phyloP scores from a whole-genome alignment of 2,888 invertebrate species.

The Ariolimax columbianus region DNA sequence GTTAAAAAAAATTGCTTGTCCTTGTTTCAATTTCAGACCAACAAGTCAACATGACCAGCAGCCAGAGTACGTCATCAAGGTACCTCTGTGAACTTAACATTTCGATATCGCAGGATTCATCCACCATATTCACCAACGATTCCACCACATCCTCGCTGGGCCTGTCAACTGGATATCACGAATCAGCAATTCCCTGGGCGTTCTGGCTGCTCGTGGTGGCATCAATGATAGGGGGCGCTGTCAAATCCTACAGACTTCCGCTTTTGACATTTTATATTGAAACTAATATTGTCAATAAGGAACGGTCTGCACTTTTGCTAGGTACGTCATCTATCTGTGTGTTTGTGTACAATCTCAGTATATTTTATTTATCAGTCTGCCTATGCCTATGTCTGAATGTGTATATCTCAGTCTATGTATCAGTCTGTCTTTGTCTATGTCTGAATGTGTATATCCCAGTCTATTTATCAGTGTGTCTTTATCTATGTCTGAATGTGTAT shows the following conservation, averaged over 20 bases:
- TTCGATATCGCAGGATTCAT: neutral
- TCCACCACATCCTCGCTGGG: neutral
- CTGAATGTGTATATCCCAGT: too few species aligned
- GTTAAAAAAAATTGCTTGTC: too few species aligned
- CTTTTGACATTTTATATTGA: conserved; percentile 41
- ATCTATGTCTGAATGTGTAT: neutral
- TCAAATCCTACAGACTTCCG: conserved; percentile 42
- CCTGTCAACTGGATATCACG: neutral
- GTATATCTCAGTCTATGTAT: too few species aligned
- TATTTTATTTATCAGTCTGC: too few species aligned
- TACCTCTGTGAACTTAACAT: neutral
- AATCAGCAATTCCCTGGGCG: neutral
- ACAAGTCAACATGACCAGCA: neutral
- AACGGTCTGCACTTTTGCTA: conserved; percentile 2
- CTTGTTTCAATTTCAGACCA: neutral
- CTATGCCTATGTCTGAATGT: too few species aligned
- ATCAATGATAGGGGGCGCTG: conserved; percentile 11
- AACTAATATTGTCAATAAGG: conserved; percentile 31
- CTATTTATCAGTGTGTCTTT: too few species aligned
- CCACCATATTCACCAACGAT: neutral
- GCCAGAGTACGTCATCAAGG: neutral
- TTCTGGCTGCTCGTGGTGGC: conserved; percentile 15
- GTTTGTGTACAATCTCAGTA: neutral
- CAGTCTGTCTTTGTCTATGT: too few species aligned
- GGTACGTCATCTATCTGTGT: conserved; percentile 9